phyloP scores from a whole-genome alignment of 2,113 vertebrate species.

The Asarcornis scutulata region DNA sequence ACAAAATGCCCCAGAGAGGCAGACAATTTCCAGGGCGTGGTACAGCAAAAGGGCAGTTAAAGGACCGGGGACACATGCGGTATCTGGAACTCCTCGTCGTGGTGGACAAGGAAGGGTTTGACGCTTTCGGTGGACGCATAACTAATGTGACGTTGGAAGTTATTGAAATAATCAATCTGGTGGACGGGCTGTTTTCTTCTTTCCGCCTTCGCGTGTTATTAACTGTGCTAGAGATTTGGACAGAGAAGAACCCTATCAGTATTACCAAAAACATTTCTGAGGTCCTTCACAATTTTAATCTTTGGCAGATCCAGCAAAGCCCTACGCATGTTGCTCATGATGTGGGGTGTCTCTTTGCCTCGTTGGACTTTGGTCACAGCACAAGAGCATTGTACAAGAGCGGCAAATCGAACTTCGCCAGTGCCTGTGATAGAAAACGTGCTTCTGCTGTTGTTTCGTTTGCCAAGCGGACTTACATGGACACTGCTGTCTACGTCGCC shows the following conservation, averaged over 20 bases:
- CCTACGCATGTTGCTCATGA: background rate
- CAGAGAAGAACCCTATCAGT: conserved; percentile 32
- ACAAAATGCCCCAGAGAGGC: background rate
- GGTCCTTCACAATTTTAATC: conserved; percentile 44
- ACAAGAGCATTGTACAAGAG: background rate
- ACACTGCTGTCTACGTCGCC: conserved; percentile 16
- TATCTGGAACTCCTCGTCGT: conserved; percentile 63
- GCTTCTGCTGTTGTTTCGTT: conserved; percentile 43
- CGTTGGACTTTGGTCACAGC: background rate
- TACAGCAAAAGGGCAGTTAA: background rate
- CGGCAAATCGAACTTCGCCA: background rate
- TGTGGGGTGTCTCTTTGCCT: conserved; percentile 41
- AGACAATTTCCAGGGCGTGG: background rate
- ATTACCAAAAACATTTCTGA: background rate
- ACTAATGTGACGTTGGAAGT: background rate
- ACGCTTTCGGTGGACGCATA: conserved; percentile 26
- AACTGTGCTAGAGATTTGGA: conserved; percentile 62
- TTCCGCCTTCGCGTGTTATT: conserved; percentile 44
- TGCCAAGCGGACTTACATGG: background rate
- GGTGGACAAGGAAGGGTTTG: conserved; percentile 60
- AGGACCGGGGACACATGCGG: background rate
- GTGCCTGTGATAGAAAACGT: background rate
- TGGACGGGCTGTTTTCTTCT: conserved; percentile 37
- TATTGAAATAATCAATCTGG: conserved; percentile 46
- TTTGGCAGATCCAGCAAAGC: conserved; percentile 41